Evolutionary conservation across 2,113 vertebrate genomes (phyloP).

Genomic region (Centropus bengalensis): DNA sequence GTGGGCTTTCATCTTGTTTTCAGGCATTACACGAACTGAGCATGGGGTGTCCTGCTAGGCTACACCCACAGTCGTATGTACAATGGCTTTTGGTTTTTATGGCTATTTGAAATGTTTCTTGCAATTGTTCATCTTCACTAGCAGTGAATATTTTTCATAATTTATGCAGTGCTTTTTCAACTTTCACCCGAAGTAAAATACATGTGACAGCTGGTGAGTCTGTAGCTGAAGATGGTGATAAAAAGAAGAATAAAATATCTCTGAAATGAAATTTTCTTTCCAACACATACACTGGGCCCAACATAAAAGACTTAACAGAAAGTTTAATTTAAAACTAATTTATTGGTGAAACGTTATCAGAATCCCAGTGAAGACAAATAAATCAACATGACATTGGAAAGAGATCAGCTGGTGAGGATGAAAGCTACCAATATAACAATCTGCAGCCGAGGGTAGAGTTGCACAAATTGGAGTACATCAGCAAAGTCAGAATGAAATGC

Average conservation of each 20-base stretch:
- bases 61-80: background rate
- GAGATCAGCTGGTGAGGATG: conserved; percentile 40
- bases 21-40: background rate
- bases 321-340: conserved; percentile 60
- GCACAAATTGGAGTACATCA: conserved; percentile 9
- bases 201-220: conserved; percentile 5
- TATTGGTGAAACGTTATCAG: conserved; percentile 57
- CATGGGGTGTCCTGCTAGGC: background rate
- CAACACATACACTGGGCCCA: background rate
- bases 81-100: background rate
- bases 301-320: conserved; percentile 28
- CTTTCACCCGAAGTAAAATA: conserved; percentile 32
- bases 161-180: conserved; percentile 8
- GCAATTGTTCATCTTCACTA: background rate
- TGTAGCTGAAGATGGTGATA: conserved; percentile 12
- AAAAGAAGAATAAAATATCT: conserved; percentile 52
- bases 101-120: background rate
- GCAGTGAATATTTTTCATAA: conserved; percentile 5
- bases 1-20: accelerated
- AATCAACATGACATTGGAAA: conserved; percentile 41
- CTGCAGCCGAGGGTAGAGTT: background rate
- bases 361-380: conserved; percentile 24
- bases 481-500: background rate
- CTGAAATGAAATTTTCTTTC: conserved; percentile 57
- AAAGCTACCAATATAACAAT: conserved; percentile 22